A percentile compares a stretch with the other conserved stretches of the same genome.
phyloP scores from a whole-genome alignment of 2,797 vertebrate species.

The Fundulus diaphanus region DNA sequence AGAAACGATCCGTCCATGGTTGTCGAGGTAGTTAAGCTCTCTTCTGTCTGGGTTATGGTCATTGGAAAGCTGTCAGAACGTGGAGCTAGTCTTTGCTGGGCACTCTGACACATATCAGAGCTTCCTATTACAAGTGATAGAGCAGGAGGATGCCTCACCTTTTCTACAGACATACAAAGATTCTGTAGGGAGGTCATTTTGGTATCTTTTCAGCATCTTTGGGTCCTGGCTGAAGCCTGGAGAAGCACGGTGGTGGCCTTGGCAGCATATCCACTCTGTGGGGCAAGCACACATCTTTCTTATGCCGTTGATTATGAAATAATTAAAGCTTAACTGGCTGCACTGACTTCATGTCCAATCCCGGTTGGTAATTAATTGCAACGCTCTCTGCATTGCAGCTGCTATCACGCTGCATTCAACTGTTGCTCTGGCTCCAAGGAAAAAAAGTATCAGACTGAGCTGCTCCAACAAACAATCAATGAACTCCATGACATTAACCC shows the following conservation, averaged over 20 bases:
- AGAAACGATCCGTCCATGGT: neutral
- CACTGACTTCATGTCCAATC: no score
- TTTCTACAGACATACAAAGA: neutral
- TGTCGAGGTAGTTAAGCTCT: neutral
- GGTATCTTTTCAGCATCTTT: neutral
- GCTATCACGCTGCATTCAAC: no score
- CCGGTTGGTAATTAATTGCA: no score
- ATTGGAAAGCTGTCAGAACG: neutral
- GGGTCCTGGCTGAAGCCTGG: neutral
- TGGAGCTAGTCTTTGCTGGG: neutral
- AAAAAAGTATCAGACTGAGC: no score
- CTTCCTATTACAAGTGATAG: neutral
- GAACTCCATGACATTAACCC: no score
- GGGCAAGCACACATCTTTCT: neutral
- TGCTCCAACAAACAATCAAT: no score
- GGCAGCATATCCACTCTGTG: neutral
- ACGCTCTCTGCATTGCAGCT: no score
- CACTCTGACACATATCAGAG: neutral
- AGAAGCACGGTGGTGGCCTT: neutral
- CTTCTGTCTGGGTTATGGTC: neutral
- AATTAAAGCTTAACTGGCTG: no score
- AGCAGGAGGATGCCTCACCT: neutral
- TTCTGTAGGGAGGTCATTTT: neutral
- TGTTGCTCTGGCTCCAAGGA: no score
- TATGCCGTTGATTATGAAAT: no score